Conservation (phyloP, 2,113 vertebrate species). For the Empidonax traillii region DNA sequence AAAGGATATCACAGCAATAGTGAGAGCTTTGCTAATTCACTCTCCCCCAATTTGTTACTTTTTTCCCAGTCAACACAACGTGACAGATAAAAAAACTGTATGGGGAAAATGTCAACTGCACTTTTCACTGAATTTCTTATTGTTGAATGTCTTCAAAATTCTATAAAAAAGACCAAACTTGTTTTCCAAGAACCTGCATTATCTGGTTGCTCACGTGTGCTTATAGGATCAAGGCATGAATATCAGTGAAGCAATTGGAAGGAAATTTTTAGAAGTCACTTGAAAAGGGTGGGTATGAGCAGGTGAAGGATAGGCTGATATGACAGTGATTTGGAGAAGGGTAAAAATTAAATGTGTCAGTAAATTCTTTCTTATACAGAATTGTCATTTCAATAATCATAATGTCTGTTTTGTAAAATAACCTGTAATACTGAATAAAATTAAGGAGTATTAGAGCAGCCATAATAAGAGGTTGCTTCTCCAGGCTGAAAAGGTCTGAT, state of each 20-base stretch:
- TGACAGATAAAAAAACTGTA: neutral
- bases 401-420: neutral
- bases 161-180: neutral
- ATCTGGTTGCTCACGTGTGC: neutral
- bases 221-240: neutral
- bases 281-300: neutral
- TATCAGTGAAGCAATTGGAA: neutral
- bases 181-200: neutral
- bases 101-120: neutral
- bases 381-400: neutral
- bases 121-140: neutral
- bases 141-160: neutral
- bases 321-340: neutral
- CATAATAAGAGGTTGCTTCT: neutral
- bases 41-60: neutral
- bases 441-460: neutral
- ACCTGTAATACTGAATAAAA: neutral
- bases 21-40: neutral
- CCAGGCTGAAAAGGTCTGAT: neutral
- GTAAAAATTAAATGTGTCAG: neutral
- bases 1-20: neutral
- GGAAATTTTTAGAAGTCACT: neutral
- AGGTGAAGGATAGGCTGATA: neutral
- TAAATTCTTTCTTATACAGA: neutral
- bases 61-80: neutral